Conservation (phyloP, 2,888 invertebrate genomes). For the Escarpia spicata region DNA sequence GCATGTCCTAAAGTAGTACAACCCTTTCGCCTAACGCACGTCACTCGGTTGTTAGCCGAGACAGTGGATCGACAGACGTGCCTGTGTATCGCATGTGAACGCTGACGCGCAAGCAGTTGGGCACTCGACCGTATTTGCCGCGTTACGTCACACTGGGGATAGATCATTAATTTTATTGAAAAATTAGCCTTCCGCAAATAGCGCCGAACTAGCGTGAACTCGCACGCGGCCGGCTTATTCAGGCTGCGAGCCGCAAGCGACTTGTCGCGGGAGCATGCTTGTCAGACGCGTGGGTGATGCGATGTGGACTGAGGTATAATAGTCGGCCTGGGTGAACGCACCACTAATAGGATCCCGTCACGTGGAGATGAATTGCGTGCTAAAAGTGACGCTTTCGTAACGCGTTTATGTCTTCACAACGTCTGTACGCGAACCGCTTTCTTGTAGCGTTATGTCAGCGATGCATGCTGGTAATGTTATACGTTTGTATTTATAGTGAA, state of each 20-base stretch:
- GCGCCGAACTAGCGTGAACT: neutral
- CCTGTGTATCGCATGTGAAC: neutral
- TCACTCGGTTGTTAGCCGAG: neutral
- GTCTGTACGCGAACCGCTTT: neutral
- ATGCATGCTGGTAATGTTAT: neutral
- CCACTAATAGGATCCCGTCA: neutral
- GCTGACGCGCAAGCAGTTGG: neutral
- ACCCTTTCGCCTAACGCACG: neutral
- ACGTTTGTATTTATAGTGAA: no score
- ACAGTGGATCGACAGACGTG: neutral
- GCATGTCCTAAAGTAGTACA: neutral
- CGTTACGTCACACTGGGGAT: neutral
- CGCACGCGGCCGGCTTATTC: neutral
- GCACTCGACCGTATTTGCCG: neutral
- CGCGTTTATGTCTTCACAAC: neutral
- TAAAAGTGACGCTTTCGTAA: neutral
- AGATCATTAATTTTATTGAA: constrained; percentile 13
- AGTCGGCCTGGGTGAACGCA: neutral
- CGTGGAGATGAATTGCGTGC: neutral
- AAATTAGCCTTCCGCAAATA: neutral
- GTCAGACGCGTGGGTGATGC: neutral
- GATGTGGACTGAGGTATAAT: neutral
- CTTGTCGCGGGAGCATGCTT: neutral
- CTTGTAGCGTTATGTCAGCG: neutral
- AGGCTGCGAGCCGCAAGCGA: neutral